Conservation (phyloP, 2,113 vertebrate genomes). For the Callospermophilus lateralis region DNA sequence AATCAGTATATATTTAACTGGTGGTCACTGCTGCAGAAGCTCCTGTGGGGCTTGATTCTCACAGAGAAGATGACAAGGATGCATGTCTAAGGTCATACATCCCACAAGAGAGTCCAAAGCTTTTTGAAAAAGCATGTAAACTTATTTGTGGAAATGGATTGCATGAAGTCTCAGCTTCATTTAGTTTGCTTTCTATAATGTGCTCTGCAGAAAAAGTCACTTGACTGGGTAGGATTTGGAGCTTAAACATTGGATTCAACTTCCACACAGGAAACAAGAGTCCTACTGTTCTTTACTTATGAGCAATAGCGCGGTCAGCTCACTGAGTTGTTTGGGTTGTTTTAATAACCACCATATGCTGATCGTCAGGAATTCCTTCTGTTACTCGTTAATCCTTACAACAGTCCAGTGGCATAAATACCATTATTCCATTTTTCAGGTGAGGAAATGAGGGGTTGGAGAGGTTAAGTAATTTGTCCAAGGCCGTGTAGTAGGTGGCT, state of each 20-base stretch:
- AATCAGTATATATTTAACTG: background rate
- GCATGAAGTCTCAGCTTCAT: too few species aligned
- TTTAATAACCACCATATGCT: background rate
- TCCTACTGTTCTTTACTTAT: background rate
- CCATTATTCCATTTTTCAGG: background rate
- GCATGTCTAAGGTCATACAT: background rate
- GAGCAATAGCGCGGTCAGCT: background rate
- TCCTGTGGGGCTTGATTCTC: background rate
- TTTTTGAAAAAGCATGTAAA: background rate
- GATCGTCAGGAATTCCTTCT: background rate
- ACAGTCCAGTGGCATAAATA: background rate
- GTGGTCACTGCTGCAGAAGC: background rate
- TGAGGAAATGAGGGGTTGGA: background rate
- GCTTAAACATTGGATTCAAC: accelerated
- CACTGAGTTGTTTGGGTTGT: background rate
- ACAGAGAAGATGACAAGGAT: background rate
- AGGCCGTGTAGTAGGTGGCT: background rate
- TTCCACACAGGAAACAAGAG: background rate
- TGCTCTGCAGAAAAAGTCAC: background rate
- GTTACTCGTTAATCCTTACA: background rate
- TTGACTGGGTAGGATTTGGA: background rate
- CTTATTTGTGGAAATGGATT: background rate
- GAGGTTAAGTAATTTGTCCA: background rate
- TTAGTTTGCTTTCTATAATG: background rate
- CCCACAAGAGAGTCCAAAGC: background rate